These are phyloP conservation scores for Dendroctonus ponderosae DNA, from an alignment of 1,140 invertebrate genomes.

Conservation along the genomic window DNA sequence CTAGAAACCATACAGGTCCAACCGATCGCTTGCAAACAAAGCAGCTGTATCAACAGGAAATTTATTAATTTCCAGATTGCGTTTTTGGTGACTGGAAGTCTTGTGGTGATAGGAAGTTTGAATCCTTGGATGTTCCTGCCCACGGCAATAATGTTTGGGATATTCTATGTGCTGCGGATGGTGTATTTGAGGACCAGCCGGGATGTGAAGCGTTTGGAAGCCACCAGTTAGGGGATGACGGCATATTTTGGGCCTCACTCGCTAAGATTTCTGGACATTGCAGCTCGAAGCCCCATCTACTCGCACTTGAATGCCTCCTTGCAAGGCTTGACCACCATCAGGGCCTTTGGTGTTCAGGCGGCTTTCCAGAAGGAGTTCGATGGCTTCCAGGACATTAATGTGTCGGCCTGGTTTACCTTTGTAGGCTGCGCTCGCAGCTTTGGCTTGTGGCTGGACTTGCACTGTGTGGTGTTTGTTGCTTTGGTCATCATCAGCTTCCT, in stretches of 20 bases:
- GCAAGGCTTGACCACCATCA: slow-evolving; percentile 77
- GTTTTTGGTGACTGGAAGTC: slow-evolving; percentile 22
- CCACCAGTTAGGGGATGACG: slow-evolving; percentile 62
- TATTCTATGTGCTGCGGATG: slow-evolving; percentile 64
- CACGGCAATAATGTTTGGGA: slow-evolving; percentile 59
- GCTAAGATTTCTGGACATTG: slow-evolving; percentile 27
- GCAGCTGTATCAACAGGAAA: slow-evolving; percentile 46
- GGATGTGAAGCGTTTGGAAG: slow-evolving; percentile 80
- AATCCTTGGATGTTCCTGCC: slow-evolving; percentile 74
- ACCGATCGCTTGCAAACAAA: background rate
- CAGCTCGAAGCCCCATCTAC: slow-evolving; percentile 76
- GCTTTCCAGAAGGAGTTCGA: slow-evolving; percentile 73
- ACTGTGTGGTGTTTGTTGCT: slow-evolving; percentile 67
- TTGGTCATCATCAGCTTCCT: slow-evolving; percentile 59
- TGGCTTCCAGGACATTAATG: slow-evolving; percentile 56
- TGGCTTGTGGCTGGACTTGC: slow-evolving; percentile 61
- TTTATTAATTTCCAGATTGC: slow-evolving; percentile 22
- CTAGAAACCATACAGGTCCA: slow-evolving; percentile 48
- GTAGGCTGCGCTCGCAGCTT: slow-evolving; percentile 61
- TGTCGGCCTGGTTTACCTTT: slow-evolving; percentile 65
- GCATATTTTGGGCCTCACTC: too few species aligned
- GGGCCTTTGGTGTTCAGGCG: slow-evolving; percentile 66
- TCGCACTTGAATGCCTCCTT: slow-evolving; percentile 77
- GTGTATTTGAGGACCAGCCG: slow-evolving; percentile 78
- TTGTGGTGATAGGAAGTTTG: slow-evolving; percentile 48